Evolutionary conservation across 30 jellyfish, hydroid and myxozoan species (phyloP).

Genomic region (Turritopsis rubra): DNA sequence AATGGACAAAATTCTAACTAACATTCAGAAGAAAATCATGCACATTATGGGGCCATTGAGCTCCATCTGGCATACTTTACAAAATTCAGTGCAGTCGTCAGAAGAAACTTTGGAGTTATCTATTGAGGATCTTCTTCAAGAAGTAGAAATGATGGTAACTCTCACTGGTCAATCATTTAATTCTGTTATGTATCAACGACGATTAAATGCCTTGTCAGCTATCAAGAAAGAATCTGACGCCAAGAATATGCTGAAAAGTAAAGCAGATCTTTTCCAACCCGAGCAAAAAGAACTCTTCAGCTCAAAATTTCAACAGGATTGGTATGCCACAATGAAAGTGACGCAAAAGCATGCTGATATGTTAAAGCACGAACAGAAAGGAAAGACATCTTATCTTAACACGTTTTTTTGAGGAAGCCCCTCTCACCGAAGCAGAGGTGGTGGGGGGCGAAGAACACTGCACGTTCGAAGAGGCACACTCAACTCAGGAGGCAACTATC

Average conservation of each 20-base stretch:
- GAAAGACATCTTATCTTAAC: not conserved
- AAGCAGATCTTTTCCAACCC: not conserved
- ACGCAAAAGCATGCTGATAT: not conserved
- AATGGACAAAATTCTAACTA: not conserved
- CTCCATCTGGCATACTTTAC: slow-evolving; percentile 1
- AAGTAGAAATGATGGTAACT: not conserved
- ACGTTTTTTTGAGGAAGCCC: slow-evolving; percentile 6
- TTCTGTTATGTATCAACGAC: not conserved
- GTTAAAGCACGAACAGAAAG: not conserved
- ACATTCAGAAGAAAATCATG: not conserved
- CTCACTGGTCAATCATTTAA: not conserved
- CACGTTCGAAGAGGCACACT: not conserved
- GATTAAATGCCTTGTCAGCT: slow-evolving; percentile 5
- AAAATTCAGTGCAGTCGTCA: not conserved
- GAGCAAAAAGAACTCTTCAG: not conserved
- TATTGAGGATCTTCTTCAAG: not conserved
- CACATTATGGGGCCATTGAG: slow-evolving; percentile 6
- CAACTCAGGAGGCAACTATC: slow-evolving; percentile 9
- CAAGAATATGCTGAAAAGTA: slow-evolving; percentile 3
- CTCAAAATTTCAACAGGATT: slow-evolving; percentile 3
- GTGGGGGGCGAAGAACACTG: slow-evolving; percentile 12
- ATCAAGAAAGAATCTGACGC: slow-evolving; percentile 7
- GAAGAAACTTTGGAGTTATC: not conserved
- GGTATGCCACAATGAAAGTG: not conserved
- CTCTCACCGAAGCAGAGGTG: slow-evolving; percentile 15